Conservation (phyloP, 2,888 invertebrate species). For the Phaonia tiefii region DNA sequence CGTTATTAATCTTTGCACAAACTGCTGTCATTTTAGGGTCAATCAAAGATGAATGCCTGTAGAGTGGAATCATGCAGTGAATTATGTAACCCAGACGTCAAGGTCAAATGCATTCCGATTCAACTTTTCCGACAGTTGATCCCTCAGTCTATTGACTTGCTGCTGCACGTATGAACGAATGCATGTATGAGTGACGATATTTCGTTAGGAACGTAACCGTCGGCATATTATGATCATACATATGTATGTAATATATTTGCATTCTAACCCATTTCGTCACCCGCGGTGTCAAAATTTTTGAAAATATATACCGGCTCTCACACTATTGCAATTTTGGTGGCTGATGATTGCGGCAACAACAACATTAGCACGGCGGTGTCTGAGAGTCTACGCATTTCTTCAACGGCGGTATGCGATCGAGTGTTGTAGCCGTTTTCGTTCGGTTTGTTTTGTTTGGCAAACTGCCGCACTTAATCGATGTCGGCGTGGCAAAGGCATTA, state of each 20-base stretch:
- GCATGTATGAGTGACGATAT: too few species aligned
- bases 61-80: conserved; percentile 1
- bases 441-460: conserved; percentile 29
- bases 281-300: conserved; percentile 51
- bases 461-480: conserved; percentile 60
- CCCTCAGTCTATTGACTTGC: conserved; percentile 9
- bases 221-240: not conserved
- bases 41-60: not conserved
- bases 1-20: not conserved
- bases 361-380: conserved; percentile 41
- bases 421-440: conserved; percentile 11
- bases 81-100: conserved; percentile 33
- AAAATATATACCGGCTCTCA: conserved; percentile 8
- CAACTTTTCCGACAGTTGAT: conserved; percentile 17
- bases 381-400: conserved; percentile 59
- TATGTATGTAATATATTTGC: conserved; percentile 24
- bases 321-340: conserved; percentile 7
- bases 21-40: not conserved
- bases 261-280: conserved; percentile 55
- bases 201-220: not conserved
- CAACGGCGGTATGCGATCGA: not conserved
- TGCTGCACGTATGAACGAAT: too few species aligned
- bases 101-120: conserved; percentile 44
- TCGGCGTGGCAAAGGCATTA: conserved; percentile 62
- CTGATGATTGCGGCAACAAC: conserved; percentile 31